These are phyloP conservation scores for Theonella swinhoei DNA, from an alignment of 37 sponge, comb jelly and placozoan genomes.

Conservation along the genomic window DNA sequence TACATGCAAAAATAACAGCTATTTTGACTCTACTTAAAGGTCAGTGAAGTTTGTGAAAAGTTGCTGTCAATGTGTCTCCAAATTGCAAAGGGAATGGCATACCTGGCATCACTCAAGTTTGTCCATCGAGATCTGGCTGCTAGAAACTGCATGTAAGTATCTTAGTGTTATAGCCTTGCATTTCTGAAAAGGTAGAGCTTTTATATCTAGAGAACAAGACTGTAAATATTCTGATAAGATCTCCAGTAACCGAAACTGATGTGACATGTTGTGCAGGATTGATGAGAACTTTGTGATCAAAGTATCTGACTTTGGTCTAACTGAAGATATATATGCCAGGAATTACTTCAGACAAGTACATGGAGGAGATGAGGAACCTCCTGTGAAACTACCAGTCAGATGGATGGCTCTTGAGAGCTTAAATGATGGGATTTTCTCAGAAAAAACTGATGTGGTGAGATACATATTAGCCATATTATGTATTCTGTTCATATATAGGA, in stretches of 20 bases:
- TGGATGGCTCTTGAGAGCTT: background rate
- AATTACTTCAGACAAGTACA: background rate
- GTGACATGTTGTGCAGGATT: background rate
- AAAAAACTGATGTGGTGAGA: background rate
- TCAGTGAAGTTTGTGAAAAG: background rate
- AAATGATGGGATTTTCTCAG: background rate
- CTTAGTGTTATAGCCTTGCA: background rate
- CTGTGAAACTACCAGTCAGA: background rate
- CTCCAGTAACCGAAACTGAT: background rate
- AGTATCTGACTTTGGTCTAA: background rate
- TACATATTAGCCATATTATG: too few relatives aligned
- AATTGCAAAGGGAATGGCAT: constrained; percentile 32
- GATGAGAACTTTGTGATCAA: background rate
- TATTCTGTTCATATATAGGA: too few relatives aligned
- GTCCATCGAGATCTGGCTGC: constrained; percentile 42
- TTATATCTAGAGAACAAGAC: background rate
- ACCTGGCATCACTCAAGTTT: constrained; percentile 8
- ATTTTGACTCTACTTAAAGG: background rate
- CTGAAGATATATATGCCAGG: background rate
- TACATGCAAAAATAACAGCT: too few relatives aligned
- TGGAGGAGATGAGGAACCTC: background rate
- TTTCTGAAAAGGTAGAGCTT: background rate
- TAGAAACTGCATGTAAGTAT: constrained; percentile 41
- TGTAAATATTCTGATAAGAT: too few relatives aligned
- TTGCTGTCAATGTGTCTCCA: constrained; percentile 15